phyloP scores from a whole-genome alignment of 53 echinoderm and acorn worm species.

The Holothuria leucospilota region DNA sequence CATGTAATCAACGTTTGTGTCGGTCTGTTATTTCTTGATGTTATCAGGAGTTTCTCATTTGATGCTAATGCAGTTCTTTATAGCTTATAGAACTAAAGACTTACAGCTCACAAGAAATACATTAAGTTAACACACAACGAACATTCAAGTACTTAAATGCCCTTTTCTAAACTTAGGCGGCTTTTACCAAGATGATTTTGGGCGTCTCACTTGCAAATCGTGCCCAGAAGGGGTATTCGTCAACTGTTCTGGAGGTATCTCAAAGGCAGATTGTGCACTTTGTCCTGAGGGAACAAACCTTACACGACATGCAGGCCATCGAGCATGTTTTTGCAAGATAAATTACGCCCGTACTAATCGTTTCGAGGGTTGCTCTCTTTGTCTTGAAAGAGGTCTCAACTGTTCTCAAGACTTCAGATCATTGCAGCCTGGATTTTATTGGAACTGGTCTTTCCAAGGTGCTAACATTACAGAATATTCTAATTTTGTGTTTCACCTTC shows the following conservation, averaged over 20 bases:
- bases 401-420: constrained; percentile 1
- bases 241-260: not conserved
- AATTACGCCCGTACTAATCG: not conserved
- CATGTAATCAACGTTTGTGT: too few relatives aligned
- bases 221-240: not conserved
- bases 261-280: not conserved
- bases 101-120: too few relatives aligned
- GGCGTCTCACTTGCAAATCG: not conserved
- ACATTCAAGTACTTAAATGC: too few relatives aligned
- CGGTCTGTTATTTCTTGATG: too few relatives aligned
- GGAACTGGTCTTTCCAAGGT: constrained; percentile 17
- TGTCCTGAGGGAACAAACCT: constrained; percentile 32
- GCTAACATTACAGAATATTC: not conserved
- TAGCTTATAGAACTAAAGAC: too few relatives aligned
- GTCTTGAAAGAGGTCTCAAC: not conserved
- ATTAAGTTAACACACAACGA: too few relatives aligned
- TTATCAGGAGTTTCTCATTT: too few relatives aligned
- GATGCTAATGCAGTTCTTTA: too few relatives aligned
- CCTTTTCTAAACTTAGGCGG: constrained; percentile 4
- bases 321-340: constrained; percentile 17
- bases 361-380: not conserved
- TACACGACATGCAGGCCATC: not conserved
- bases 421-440: constrained; percentile 1
- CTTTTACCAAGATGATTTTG: constrained; percentile 25
- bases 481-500: not conserved